Percentiles rank a stretch among this genome's conserved stretches.
phyloP scores from a whole-genome alignment of 1,140 invertebrate species.

The Diprion similis region DNA sequence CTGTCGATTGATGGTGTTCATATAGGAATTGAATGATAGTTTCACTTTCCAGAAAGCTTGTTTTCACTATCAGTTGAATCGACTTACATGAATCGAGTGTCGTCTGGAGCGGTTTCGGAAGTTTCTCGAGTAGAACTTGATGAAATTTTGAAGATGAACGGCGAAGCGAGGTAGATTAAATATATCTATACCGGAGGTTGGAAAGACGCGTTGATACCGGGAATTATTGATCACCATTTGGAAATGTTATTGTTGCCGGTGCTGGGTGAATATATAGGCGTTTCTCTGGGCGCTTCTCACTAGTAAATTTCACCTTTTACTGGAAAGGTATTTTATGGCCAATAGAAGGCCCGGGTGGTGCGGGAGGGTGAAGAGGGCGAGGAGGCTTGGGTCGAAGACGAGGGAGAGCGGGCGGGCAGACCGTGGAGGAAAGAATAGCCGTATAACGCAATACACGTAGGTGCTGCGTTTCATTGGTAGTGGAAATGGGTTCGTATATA shows the following conservation, averaged over 20 bases:
- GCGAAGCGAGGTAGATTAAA: too few species aligned
- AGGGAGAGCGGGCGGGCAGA: neutral
- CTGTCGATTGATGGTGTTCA: too few species aligned
- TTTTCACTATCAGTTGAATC: too few species aligned
- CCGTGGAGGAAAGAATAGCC: conserved; percentile 51
- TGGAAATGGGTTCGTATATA: conserved; percentile 59
- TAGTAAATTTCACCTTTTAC: conserved; percentile 61
- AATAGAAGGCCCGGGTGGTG: conserved; percentile 48
- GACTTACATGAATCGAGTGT: too few species aligned
- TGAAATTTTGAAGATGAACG: too few species aligned
- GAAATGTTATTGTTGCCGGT: neutral
- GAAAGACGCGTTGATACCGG: neutral
- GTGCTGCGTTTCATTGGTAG: conserved; percentile 47
- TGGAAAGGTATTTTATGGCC: conserved; percentile 58
- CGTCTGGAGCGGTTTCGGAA: too few species aligned
- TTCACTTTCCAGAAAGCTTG: too few species aligned
- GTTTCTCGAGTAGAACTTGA: too few species aligned
- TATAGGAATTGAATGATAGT: too few species aligned
- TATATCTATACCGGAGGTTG: too few species aligned
- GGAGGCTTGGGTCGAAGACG: neutral
- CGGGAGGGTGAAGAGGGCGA: neutral
- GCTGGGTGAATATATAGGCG: neutral
- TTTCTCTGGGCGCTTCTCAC: conserved; percentile 39
- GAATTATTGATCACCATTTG: conserved; percentile 7
- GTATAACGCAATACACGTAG: conserved; percentile 32